Evolutionary conservation across 1,140 invertebrate genomes (phyloP), one percentile per base, ranked within the genome.

Genomic region (Chlorops oryzae): DNA sequence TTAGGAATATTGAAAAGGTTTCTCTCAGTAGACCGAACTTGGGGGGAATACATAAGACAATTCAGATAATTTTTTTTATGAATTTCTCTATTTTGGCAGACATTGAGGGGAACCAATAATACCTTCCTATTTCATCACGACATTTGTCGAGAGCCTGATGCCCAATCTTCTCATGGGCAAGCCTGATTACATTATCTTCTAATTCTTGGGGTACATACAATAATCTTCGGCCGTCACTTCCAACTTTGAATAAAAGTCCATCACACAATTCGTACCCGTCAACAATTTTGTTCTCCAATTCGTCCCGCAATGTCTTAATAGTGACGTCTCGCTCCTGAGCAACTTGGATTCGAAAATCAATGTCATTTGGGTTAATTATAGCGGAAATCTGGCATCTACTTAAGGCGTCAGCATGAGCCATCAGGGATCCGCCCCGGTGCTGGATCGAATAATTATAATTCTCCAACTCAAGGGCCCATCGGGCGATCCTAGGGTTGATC

Each of bases 91-190:
- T 17, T 38, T 38, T 17, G 39, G n/a, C n/a, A n/a, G n/a, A n/a
- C n/a, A n/a, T 50, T 77, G 73, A 2, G 64, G 66, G 50, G 77
- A 73, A 42, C 59, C 61, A n/a, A n/a, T n/a, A n/a, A n/a, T n/a
- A n/a, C n/a, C n/a, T n/a, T n/a, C n/a, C n/a, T n/a, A n/a, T n/a
- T n/a, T n/a, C n/a, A n/a, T n/a, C n/a, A n/a, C n/a, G n/a, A n/a
- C n/a, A n/a, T n/a, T 52, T 60, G n/a, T 51, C 6, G 55, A 51
- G 22, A 28, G 63, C 75, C 71, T 13, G 37, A 39, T 39, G 37
- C 10, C 2, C 37, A 7, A 39, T n/a, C 15, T 40, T 17, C 6
- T 40, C 39, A 40, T 40, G 10, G 52, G 34, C 1, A 12, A 52
- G n/a, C 70, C 69, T 5, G 51, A 24, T 38, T 72, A 53, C 50